These are phyloP conservation scores for Phengaris arion DNA, from an alignment of 2,888 invertebrate genomes.

Conservation along the genomic window DNA sequence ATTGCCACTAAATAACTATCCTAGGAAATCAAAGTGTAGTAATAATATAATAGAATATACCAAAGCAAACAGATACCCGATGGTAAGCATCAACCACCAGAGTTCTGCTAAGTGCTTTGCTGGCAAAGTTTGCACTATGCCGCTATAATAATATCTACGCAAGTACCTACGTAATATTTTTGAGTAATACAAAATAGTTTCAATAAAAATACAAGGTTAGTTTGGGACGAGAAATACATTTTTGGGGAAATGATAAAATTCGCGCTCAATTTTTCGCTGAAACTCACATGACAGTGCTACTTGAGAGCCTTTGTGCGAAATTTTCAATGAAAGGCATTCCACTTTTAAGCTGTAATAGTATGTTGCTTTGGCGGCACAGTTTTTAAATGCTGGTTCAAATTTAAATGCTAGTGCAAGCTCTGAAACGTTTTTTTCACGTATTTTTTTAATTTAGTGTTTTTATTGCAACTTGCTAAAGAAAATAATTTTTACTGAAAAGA, in stretches of 20 bases:
- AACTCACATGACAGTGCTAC: conserved; percentile 36
- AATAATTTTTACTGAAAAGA: not conserved
- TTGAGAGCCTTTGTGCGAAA: conserved; percentile 36
- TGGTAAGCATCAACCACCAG: too few relatives aligned
- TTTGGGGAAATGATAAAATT: conserved; percentile 24
- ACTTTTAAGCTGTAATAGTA: conserved; percentile 36
- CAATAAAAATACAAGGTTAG: not conserved
- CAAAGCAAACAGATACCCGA: too few relatives aligned
- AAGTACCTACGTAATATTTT: not conserved
- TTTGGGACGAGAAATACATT: conserved; percentile 13
- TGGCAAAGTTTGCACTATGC: too few relatives aligned
- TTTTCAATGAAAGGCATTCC: conserved; percentile 35
- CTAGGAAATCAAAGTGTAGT: too few relatives aligned
- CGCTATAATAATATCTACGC: too few relatives aligned
- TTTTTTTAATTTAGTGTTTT: not conserved
- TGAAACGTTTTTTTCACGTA: not conserved
- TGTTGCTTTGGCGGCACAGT: conserved; percentile 37
- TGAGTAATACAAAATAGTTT: not conserved
- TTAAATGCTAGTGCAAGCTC: conserved; percentile 15
- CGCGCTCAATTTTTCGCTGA: conserved; percentile 28
- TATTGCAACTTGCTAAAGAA: not conserved
- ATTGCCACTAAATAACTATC: too few relatives aligned
- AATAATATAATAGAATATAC: too few relatives aligned
- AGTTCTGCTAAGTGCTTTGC: too few relatives aligned
- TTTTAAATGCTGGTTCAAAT: conserved; percentile 34